Percentiles rank a stretch among this genome's conserved stretches.
Conservation (phyloP, 2,888 invertebrate species). For the Belgica antarctica region DNA sequence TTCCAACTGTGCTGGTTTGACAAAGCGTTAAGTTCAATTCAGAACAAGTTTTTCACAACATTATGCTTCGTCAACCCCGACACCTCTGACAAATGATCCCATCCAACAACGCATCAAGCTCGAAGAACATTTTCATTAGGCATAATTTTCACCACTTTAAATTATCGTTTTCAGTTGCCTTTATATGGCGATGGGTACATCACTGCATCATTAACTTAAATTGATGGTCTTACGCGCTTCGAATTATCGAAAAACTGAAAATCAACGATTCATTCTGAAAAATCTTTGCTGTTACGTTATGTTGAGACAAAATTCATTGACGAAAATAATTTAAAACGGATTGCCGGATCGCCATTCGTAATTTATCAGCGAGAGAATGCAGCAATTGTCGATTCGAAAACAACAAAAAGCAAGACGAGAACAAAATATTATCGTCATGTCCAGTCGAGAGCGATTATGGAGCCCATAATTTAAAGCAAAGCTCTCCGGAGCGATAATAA, state of each 20-base stretch:
- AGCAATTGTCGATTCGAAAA: not conserved
- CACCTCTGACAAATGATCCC: no score
- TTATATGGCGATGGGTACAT: not conserved
- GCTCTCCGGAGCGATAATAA: conserved; percentile 8
- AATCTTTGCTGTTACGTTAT: not conserved
- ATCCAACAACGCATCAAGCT: not conserved
- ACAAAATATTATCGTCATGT: conserved; percentile 9
- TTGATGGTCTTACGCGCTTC: conserved; percentile 2
- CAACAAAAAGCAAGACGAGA: not conserved
- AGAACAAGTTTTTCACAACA: no score
- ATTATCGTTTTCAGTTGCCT: not conserved
- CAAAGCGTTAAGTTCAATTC: no score
- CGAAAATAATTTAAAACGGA: conserved; percentile 9
- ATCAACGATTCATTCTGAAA: no score
- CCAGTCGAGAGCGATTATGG: conserved; percentile 20
- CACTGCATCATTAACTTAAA: conserved; percentile 11
- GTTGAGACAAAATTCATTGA: not conserved
- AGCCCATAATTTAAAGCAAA: conserved; percentile 12
- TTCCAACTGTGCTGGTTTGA: not conserved
- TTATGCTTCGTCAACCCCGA: no score
- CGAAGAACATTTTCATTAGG: conserved; percentile 4
- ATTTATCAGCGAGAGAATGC: no score
- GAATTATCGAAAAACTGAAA: not conserved
- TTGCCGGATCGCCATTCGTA: not conserved
- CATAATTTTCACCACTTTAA: conserved; percentile 23